These are phyloP conservation scores for Callimorpha dominula DNA, from an alignment of 2,888 invertebrate genomes.

Conservation along the genomic window DNA sequence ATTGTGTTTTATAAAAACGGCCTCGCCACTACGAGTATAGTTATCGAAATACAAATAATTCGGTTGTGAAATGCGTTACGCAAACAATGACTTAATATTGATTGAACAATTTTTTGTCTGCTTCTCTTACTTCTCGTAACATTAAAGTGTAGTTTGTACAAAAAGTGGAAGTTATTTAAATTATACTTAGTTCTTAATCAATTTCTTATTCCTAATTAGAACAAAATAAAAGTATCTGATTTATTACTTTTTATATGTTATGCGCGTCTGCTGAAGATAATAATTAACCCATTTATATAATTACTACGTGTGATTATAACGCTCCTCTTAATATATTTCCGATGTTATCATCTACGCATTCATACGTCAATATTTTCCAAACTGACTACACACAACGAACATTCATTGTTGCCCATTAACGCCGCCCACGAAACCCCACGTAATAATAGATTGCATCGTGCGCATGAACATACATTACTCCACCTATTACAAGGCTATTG, in stretches of 20 bases:
- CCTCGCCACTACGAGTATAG: not conserved
- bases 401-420: conserved; percentile 63
- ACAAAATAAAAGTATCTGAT: too few relatives aligned
- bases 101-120: not conserved
- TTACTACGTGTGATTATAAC: conserved; percentile 25
- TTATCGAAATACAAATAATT: not conserved
- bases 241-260: too few relatives aligned
- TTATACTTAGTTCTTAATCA: too few relatives aligned
- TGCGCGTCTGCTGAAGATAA: conserved; percentile 13
- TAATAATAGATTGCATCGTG: conserved; percentile 37
- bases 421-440: conserved; percentile 48
- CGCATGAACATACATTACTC: conserved; percentile 58
- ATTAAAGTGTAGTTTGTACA: not conserved
- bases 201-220: too few relatives aligned
- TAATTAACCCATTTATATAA: conserved; percentile 39
- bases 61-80: not conserved
- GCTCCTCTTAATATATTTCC: conserved; percentile 6
- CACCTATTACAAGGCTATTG: conserved; percentile 41
- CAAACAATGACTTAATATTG: not conserved
- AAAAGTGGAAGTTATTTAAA: not conserved
- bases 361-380: conserved; percentile 42
- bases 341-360: conserved; percentile 37
- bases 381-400: conserved; percentile 61
- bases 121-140: not conserved
- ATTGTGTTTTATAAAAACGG: not conserved